These are phyloP conservation scores for Ptychoptera contaminata DNA, from an alignment of 2,888 invertebrate genomes.

Conservation along the genomic window DNA sequence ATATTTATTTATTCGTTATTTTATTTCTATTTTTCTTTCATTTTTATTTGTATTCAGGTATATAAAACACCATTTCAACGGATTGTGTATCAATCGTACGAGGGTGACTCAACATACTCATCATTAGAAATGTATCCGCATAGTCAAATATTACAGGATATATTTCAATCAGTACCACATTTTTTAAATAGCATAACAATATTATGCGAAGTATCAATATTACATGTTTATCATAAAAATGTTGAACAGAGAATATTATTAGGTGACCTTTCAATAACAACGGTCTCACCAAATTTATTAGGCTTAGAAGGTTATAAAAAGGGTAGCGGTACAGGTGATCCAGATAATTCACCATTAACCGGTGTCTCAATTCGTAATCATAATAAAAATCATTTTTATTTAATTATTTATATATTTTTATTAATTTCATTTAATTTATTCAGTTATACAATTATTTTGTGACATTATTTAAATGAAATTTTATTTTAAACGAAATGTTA, in stretches of 20 bases:
- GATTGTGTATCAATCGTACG: slow-evolving; percentile 26
- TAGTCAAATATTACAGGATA: slow-evolving; percentile 28
- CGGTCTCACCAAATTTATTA: slow-evolving; percentile 28
- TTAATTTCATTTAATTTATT: slow-evolving; percentile 2
- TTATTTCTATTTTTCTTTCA: background rate
- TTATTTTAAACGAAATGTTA: slow-evolving; percentile 10
- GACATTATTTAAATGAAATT: slow-evolving; percentile 8
- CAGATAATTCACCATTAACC: slow-evolving; percentile 30
- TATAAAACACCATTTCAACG: slow-evolving; percentile 29
- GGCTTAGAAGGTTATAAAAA: slow-evolving; percentile 29
- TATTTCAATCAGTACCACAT: slow-evolving; percentile 28
- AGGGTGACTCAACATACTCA: slow-evolving; percentile 27
- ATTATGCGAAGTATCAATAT: slow-evolving; percentile 29
- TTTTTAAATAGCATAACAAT: slow-evolving; percentile 26
- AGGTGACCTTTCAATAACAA: slow-evolving; percentile 25
- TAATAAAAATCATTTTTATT: slow-evolving; percentile 1
- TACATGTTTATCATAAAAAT: slow-evolving; percentile 31
- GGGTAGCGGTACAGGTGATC: slow-evolving; percentile 22
- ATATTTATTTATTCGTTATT: background rate
- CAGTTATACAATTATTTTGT: slow-evolving; percentile 2
- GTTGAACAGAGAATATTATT: slow-evolving; percentile 27
- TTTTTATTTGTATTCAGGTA: slow-evolving; percentile 17
- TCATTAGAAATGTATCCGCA: slow-evolving; percentile 29
- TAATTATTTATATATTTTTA: background rate
- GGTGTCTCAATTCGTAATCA: slow-evolving; percentile 14